Conservation (phyloP, 2,888 invertebrate genomes). For the Heterodera filipjevi region DNA sequence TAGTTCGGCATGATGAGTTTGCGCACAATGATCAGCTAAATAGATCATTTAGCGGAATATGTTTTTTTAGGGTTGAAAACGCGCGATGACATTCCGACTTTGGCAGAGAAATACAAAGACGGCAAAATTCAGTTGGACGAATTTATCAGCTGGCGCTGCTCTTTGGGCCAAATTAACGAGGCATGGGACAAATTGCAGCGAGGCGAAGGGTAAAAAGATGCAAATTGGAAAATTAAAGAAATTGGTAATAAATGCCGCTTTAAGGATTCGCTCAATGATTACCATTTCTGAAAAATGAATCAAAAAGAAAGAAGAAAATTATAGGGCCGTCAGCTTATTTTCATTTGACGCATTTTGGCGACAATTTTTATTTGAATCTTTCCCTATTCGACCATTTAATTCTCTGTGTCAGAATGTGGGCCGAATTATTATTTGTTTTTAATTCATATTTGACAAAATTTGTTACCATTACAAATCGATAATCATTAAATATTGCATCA, state of each 20-base stretch:
- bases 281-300: neutral
- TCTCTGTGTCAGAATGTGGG: no score
- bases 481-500: no score
- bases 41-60: no score
- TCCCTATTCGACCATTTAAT: no score
- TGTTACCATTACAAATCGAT: no score
- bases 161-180: slow-evolving; percentile 14
- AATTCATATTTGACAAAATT: no score
- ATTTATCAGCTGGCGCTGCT: slow-evolving; percentile 6
- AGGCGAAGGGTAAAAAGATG: neutral
- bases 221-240: neutral
- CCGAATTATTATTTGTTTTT: no score
- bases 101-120: slow-evolving; percentile 17
- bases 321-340: neutral
- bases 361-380: no score
- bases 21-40: no score
- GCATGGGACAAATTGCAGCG: neutral
- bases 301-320: neutral
- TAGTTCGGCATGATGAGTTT: no score
- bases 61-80: slow-evolving; percentile 13
- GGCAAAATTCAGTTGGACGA: slow-evolving; percentile 8
- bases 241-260: neutral
- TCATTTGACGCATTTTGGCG: neutral
- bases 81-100: slow-evolving; percentile 21
- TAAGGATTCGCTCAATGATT: neutral